A percentile compares a stretch with the other conserved stretches of the same genome.
phyloP scores from a whole-genome alignment of 2,113 vertebrate genomes.

The Channa maculata region DNA sequence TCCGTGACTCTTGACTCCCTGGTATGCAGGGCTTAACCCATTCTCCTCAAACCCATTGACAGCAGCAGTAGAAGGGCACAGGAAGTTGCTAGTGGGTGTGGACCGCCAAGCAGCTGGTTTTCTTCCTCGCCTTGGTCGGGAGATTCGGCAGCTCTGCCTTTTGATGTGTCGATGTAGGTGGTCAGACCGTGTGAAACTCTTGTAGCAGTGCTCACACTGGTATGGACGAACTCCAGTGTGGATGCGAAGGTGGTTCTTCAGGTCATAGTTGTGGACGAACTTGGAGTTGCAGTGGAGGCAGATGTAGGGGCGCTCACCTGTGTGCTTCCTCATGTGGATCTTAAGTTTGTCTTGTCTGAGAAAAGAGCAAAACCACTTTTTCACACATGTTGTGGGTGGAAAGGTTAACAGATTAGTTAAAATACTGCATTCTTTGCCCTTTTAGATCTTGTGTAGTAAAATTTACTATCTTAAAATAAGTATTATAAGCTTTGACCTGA shows the following conservation, averaged over 20 bases:
- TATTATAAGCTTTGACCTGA: background rate
- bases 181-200: constrained; percentile 98
- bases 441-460: background rate
- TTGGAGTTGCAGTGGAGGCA: constrained; percentile 99
- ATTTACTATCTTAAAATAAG: background rate
- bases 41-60: constrained; percentile 80
- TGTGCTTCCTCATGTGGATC: constrained; percentile 99
- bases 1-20: constrained; percentile 85
- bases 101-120: constrained; percentile 92
- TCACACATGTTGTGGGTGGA: constrained; percentile 2
- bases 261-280: constrained; percentile 99
- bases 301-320: constrained; percentile 95
- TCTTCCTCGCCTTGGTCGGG: constrained; percentile 89
- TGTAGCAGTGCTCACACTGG: constrained; percentile 99
- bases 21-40: constrained; percentile 73
- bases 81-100: constrained; percentile 77
- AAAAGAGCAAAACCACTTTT: constrained; percentile 39
- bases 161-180: constrained; percentile 98
- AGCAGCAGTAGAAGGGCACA: constrained; percentile 80
- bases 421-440: background rate
- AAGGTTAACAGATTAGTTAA: constrained; percentile 9
- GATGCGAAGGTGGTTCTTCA: constrained; percentile 99
- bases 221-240: constrained; percentile 97
- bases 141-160: constrained; percentile 94
- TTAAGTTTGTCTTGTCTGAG: constrained; percentile 98